These are phyloP conservation scores for Microplitis mediator DNA, from an alignment of 1,140 invertebrate species.

Conservation along the genomic window DNA sequence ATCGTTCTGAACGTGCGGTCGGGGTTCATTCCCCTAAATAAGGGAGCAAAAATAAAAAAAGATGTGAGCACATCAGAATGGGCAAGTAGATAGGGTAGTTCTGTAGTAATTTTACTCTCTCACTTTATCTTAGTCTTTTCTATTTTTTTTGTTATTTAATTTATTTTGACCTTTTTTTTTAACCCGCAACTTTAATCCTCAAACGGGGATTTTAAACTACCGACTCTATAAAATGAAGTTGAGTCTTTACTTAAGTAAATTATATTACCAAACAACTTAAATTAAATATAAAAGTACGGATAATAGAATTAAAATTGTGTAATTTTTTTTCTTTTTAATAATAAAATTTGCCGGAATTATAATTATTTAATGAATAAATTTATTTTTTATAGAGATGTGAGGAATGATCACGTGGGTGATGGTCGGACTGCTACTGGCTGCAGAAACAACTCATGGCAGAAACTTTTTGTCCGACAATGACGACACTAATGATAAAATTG, in stretches of 20 bases:
- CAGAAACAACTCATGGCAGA: constrained; percentile 60
- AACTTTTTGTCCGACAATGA: constrained; percentile 57
- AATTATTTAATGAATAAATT: too few relatives aligned
- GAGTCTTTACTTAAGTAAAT: too few relatives aligned
- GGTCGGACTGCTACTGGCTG: constrained; percentile 61
- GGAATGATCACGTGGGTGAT: constrained; percentile 64
- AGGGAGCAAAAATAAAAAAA: neutral
- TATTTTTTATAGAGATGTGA: constrained; percentile 53
- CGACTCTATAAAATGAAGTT: neutral
- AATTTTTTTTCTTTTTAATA: neutral
- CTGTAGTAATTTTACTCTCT: too few relatives aligned
- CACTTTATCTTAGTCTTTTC: too few relatives aligned
- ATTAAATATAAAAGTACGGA: neutral
- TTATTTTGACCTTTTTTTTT: too few relatives aligned
- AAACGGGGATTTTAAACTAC: neutral
- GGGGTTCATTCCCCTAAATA: neutral
- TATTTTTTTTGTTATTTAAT: too few relatives aligned
- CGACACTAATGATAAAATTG: constrained; percentile 51
- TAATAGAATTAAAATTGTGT: neutral
- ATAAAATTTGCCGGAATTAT: neutral
- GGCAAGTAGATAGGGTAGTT: too few relatives aligned
- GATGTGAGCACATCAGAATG: too few relatives aligned
- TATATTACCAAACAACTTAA: neutral
- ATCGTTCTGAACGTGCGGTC: too few relatives aligned
- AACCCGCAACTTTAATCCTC: too few relatives aligned